phyloP scores from a whole-genome alignment of 2,113 vertebrate species.

The Esox niger region DNA sequence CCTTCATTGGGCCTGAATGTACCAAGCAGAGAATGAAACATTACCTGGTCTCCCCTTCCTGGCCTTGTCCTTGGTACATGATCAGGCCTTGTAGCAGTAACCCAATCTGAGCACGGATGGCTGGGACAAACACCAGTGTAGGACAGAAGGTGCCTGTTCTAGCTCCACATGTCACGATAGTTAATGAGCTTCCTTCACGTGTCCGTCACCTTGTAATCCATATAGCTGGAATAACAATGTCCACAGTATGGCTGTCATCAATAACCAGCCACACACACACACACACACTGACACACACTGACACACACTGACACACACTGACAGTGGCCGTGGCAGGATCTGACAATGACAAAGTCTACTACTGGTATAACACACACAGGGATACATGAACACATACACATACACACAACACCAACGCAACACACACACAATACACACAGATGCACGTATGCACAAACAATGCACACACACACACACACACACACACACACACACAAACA shows the following conservation, averaged over 20 bases:
- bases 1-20: conserved; percentile 52
- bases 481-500: conserved; percentile 4
- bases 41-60: conserved; percentile 42
- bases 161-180: conserved; percentile 46
- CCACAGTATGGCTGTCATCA: conserved; percentile 44
- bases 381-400: background rate
- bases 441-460: no score
- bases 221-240: conserved; percentile 52
- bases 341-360: background rate
- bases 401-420: no score
- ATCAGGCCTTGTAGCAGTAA: conserved; percentile 45
- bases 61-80: conserved; percentile 40
- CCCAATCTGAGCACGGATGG: conserved; percentile 50
- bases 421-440: no score
- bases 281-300: background rate
- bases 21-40: conserved; percentile 46
- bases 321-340: background rate
- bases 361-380: background rate
- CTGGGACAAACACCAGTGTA: conserved; percentile 54
- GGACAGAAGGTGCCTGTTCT: conserved; percentile 48
- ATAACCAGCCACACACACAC: conserved; percentile 35
- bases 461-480: conserved; percentile 17
- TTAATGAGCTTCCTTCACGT: conserved; percentile 56
- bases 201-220: conserved; percentile 57
- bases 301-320: background rate